These are phyloP conservation scores for Lepidochrysops patricia DNA, from an alignment of 2,888 invertebrate genomes.

Conservation along the genomic window DNA sequence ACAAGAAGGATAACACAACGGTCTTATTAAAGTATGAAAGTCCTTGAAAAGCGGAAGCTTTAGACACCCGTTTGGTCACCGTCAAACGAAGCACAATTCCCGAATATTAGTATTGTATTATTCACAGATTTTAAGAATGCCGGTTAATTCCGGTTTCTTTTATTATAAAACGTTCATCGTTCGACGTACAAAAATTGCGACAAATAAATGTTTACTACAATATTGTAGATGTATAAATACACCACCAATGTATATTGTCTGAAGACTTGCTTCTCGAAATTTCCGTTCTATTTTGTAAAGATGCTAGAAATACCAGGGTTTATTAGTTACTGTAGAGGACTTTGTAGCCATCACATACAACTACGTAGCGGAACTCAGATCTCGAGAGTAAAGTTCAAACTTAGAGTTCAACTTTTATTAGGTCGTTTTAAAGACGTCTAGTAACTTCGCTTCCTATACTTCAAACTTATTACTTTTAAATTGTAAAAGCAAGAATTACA, in stretches of 20 bases:
- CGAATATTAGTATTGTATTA: not conserved
- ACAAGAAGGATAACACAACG: too few species aligned
- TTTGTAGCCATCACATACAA: not conserved
- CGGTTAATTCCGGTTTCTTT: too few species aligned
- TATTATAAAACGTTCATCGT: too few species aligned
- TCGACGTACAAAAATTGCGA: too few species aligned
- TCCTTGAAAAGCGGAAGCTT: not conserved
- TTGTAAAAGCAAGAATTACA: not conserved
- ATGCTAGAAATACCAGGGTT: not conserved
- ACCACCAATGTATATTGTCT: too few species aligned
- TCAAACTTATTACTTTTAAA: not conserved
- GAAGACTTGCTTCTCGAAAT: too few species aligned
- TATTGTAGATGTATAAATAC: too few species aligned
- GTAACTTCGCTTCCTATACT: not conserved
- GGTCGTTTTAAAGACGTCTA: not conserved
- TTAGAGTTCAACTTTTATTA: not conserved
- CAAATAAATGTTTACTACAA: too few species aligned
- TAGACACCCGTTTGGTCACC: not conserved
- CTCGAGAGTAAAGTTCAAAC: not conserved
- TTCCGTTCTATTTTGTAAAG: too few species aligned
- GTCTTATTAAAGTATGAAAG: too few species aligned
- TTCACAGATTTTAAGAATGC: too few species aligned
- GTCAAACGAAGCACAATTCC: not conserved
- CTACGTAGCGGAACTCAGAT: not conserved
- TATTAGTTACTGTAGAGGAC: not conserved